These are phyloP conservation scores for Eugnorisma glareosa DNA, from an alignment of 2,888 invertebrate genomes.

Conservation along the genomic window DNA sequence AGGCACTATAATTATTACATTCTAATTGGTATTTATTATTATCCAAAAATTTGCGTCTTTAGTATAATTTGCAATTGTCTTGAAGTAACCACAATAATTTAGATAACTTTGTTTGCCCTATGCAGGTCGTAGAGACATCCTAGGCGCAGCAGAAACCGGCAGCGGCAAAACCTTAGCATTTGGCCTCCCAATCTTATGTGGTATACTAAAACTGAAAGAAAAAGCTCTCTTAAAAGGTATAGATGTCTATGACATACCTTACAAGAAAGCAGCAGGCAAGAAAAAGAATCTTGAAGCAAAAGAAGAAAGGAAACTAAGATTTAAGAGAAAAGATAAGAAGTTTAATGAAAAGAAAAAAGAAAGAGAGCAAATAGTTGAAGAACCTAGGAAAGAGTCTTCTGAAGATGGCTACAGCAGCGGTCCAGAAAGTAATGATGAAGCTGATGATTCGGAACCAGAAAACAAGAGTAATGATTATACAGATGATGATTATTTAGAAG, in stretches of 20 bases:
- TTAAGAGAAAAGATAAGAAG: constrained; percentile 55
- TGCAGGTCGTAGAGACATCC: constrained; percentile 94
- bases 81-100: neutral
- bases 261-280: constrained; percentile 80
- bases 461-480: constrained; percentile 33
- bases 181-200: constrained; percentile 97
- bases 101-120: neutral
- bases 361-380: constrained; percentile 59
- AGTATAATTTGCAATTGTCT: too few relatives aligned
- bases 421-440: constrained; percentile 67
- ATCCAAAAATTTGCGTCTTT: too few relatives aligned
- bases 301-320: constrained; percentile 47
- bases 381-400: constrained; percentile 78
- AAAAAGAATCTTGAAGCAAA: constrained; percentile 68
- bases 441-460: constrained; percentile 57
- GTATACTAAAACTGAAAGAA: constrained; percentile 94
- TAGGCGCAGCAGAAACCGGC: constrained; percentile 99
- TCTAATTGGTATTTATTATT: too few relatives aligned
- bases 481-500: constrained; percentile 81
- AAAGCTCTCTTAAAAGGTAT: constrained; percentile 81
- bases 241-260: constrained; percentile 84
- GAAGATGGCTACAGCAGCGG: constrained; percentile 85
- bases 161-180: constrained; percentile 99
- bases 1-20: too few relatives aligned
- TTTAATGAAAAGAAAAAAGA: constrained; percentile 61